Base-by-base conservation (phyloP, 2,797 vertebrate species). In the Oreortyx pictus region DNA sequence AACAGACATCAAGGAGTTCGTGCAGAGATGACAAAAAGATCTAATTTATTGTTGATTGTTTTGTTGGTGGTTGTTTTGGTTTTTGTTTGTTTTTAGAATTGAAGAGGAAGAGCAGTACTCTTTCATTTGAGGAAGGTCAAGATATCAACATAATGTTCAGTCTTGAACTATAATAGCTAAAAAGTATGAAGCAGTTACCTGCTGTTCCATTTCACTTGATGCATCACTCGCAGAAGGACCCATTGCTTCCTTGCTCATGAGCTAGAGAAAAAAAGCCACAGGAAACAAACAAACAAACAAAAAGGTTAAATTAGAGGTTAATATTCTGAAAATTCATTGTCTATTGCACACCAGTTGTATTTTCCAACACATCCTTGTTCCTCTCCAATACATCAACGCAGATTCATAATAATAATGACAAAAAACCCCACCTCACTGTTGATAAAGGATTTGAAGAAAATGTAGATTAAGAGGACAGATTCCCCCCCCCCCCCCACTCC, bases 231-330 rank as follows among this genome's bases (percentile, higher is more conserved):
- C 95, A 96, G 98, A 97, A 39, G 97, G 96, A 92, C 91, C 94
- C 4, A 97, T 31, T 41, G 94, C 94, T 92, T 99, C 99, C 97
- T 98, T 99, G 95, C 97, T 99, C 98, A 99, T 98, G 71, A 99
- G 98, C 99, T 99, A 96, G 60, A 92, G 96, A 88, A 92, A 97
- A 97, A 95, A 94, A 94, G 94, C 73, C 70, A 82, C 16, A 71
- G 59, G 31, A 78, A 74, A 20, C 72, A 73, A 20, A 43, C 15
- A 56, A 44, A 76, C 73, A 24, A 72, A 70, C n/a, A 24, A 43
- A 17, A 59, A 41, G 17, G 10, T 73, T 87, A 60, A 44, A 72
- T 68, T 37, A 72, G 20, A 85, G 11, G 24, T 46, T 82, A 77
- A 5, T 17, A 46, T 66, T 5, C 25, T 46, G 6, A 39, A 85